Evolutionary conservation across 2,797 vertebrate species (phyloP).

Genomic region (Nannoperca australis): DNA sequence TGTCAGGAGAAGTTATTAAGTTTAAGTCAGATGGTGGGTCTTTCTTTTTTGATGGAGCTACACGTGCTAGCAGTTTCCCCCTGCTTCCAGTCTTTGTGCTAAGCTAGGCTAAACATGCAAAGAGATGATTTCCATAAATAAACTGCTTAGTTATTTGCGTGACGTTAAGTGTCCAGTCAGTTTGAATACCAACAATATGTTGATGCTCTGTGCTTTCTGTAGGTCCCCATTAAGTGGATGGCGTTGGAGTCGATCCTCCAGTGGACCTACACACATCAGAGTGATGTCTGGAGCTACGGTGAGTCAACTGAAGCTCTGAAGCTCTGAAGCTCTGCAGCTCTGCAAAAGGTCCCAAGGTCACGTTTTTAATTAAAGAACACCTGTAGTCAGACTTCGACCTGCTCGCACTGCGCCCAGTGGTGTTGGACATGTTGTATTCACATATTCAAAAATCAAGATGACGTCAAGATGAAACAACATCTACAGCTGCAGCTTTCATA

Average conservation of each 20-base stretch:
- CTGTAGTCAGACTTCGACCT: neutral
- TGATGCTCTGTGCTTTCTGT: neutral
- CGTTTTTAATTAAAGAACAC: neutral
- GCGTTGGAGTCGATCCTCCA: conserved; percentile 96
- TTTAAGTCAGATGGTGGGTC: neutral
- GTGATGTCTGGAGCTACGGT: conserved; percentile 99
- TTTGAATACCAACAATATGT: neutral
- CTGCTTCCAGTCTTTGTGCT: neutral
- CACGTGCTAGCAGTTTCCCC: neutral
- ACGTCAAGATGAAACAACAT: neutral
- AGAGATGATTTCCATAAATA: neutral
- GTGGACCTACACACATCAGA: conserved; percentile 96
- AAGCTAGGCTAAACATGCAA: neutral
- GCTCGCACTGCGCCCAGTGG: neutral
- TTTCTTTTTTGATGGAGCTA: neutral
- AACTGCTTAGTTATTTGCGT: too few relatives aligned
- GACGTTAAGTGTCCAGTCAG: too few relatives aligned
- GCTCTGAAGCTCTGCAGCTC: neutral
- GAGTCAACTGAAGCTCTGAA: conserved; percentile 51
- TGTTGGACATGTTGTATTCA: neutral
- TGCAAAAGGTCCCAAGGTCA: neutral
- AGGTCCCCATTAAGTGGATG: conserved; percentile 99
- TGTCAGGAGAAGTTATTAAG: neutral
- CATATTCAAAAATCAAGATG: neutral
- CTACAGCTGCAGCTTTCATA: neutral